Base-by-base conservation (phyloP, 2,113 vertebrate genomes). In the Lathamus discolor region DNA sequence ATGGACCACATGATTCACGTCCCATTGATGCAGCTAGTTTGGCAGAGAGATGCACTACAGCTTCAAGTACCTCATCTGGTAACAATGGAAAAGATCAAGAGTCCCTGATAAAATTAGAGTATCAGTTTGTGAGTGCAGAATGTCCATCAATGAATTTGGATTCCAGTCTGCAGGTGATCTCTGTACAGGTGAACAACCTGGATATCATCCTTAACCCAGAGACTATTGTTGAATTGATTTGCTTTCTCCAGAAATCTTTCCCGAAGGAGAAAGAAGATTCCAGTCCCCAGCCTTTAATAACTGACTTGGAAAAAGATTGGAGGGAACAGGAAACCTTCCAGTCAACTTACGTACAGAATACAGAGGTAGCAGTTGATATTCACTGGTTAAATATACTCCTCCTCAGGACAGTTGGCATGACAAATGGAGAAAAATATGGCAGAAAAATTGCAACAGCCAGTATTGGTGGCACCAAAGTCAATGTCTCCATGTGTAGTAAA, bases 151-250 rank as follows among this genome's bases (percentile, higher is more conserved):
- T 99, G 99, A 99, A 99, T 94, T 97, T 99, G 70, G 98, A 99
- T 73, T 99, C 99, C 95, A 99, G 99, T 12, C 98, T 99, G 39
- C 99, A 99, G 95, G 99, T 99, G 75, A 99, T 99, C 83, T 98
- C 98, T 25, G 90, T 99, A 55, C 99, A 99, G 95, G 99, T 99
- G 67, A 99, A 99, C 96, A 99, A 99, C 88, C 63, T 99, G 95
- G 99, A 99, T 97, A 99, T 99, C 62, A 99, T 99, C 91, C 98
- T 99, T 43, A 99, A 99, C 94, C 99, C 99, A 29, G 99, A 99
- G 96, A 99, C 99, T 11, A 99, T 99, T n/a, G 99, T 99, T 81
- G 99, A 99, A 91, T 97, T 99, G 23, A 98, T 99, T 15, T 98
- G 98, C 48, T 99, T 99, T 92, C 98, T 99, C 55, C 99, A 99